Evolutionary conservation across 2,113 vertebrate species (phyloP), one percentile per base, ranked within the genome.

Genomic region (Cyprinodon variegatus): DNA sequence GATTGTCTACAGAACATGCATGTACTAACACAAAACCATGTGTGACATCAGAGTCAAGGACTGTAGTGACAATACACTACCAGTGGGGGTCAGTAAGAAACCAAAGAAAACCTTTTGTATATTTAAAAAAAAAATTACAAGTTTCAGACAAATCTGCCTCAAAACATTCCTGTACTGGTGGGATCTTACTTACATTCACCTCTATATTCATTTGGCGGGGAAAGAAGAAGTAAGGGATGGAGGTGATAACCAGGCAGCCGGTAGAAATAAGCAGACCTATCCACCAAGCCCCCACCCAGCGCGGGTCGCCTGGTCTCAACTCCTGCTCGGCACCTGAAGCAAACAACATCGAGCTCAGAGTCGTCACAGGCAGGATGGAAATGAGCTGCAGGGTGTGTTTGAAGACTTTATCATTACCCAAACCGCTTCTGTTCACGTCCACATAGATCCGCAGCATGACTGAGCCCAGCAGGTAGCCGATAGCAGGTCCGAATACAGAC

Each of bases 221-320:
- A 78, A 99, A 99, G 91, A 98, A 98, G 85, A 99, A 98, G 85
- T 98, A 99, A 0, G 97, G 98, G 65, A 97, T 92, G 76, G 97
- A 98, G 0, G 95, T 95, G 77, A 99, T 76, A 29, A 95, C 83
- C 85, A 99, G 84, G 80, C 90, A 93, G 71, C 84, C 95, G 0
- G 95, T 92, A 45, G 95, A 91, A 74, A 99, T 91, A 71, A 99
- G 94, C 68, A 98, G 93, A 37, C 98, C 98, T 77, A 99, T 86
- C 98, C 98, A 99, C 98, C 98, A 99, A 64, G 97, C 98, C 45
- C 98, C 98, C 0, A 99, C 96, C 97, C 97, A 99, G 43, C 96
- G 96, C 36, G 96, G 96, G 82, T 99, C 97, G 4, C 39, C 17
- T 0, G 92, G 94, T 3, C 62, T 93, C 93, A 99, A 81, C 72